Evolutionary conservation across 2,113 vertebrate species (phyloP).

Genomic region (Fukomys damarensis): DNA sequence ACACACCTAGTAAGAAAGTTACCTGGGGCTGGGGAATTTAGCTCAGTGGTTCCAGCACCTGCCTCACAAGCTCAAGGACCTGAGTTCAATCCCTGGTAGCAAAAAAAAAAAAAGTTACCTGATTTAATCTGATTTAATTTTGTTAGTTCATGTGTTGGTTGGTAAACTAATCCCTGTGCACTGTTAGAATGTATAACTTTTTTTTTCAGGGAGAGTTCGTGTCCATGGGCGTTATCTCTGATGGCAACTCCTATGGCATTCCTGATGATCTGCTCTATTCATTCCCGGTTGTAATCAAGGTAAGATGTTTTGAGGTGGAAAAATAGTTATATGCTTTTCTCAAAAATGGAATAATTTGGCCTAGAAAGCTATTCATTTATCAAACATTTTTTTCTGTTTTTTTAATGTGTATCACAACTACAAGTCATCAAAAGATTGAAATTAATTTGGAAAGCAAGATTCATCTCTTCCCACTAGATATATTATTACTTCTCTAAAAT

Average conservation of each 20-base stretch:
- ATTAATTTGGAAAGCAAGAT: slow-evolving; percentile 41
- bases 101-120: too few relatives aligned
- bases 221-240: slow-evolving; percentile 97
- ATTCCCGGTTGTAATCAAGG: slow-evolving; percentile 97
- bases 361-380: slow-evolving; percentile 23
- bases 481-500: neutral
- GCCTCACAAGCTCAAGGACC: too few relatives aligned
- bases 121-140: slow-evolving; percentile 1
- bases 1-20: neutral
- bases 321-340: slow-evolving; percentile 1
- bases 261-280: slow-evolving; percentile 96
- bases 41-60: too few relatives aligned
- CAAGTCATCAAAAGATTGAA: slow-evolving; percentile 17
- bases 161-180: neutral
- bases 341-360: slow-evolving; percentile 7
- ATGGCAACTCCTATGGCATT: slow-evolving; percentile 93
- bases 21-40: too few relatives aligned
- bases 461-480: neutral
- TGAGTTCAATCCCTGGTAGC: too few relatives aligned
- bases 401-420: neutral
- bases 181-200: neutral
- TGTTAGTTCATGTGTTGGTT: neutral
- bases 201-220: slow-evolving; percentile 93
- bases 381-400: neutral
- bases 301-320: slow-evolving; percentile 69